phyloP scores from a whole-genome alignment of 2,797 vertebrate species.

The Danio aesculapii region DNA sequence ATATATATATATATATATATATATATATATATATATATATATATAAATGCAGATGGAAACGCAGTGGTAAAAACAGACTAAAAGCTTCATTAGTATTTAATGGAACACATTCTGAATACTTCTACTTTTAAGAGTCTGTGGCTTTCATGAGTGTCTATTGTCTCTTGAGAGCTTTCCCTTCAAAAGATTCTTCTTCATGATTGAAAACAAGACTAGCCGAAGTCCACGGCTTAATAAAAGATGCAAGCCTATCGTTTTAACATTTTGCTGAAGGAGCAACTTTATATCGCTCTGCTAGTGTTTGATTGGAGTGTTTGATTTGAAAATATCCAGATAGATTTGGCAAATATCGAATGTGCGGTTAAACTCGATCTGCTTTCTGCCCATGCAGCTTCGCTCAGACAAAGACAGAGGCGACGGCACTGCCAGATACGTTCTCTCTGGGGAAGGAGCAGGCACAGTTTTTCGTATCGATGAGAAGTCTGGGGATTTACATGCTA shows the following conservation, averaged over 20 bases:
- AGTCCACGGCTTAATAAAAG: constrained; percentile 49
- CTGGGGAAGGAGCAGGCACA: constrained; percentile 86
- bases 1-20: constrained; percentile 23
- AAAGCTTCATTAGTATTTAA: constrained; percentile 65
- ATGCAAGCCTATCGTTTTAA: constrained; percentile 38
- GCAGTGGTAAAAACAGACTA: constrained; percentile 51
- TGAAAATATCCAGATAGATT: neutral
- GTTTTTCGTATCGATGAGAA: constrained; percentile 89
- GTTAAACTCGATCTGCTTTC: constrained; percentile 19
- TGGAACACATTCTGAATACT: constrained; percentile 54
- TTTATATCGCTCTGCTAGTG: neutral
- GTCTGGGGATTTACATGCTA: constrained; percentile 88
- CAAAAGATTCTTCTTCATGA: constrained; percentile 48
- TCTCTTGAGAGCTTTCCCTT: constrained; percentile 51
- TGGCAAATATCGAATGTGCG: neutral
- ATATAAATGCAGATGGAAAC: constrained; percentile 34
- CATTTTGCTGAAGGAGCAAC: constrained; percentile 20
- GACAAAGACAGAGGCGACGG: constrained; percentile 87
- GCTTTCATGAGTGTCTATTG: constrained; percentile 57
- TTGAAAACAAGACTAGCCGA: constrained; percentile 35
- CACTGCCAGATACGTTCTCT: constrained; percentile 88
- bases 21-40: constrained; percentile 16
- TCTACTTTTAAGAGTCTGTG: constrained; percentile 48
- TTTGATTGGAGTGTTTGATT: constrained; percentile 13
- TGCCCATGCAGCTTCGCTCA: constrained; percentile 82